Evolutionary conservation across 2,888 invertebrate genomes (phyloP).

Genomic region (Tetheella fluctuosa): DNA sequence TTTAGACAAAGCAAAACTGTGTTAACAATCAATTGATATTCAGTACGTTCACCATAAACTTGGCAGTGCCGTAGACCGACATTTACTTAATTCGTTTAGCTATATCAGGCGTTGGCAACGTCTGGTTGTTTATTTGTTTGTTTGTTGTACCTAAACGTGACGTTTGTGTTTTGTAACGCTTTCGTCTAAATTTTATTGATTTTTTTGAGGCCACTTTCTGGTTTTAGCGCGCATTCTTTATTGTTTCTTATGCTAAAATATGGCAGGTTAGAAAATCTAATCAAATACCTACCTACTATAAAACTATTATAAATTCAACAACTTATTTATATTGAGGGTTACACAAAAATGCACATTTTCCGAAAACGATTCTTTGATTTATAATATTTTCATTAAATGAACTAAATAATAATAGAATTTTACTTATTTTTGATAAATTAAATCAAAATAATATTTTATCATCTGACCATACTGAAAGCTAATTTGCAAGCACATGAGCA

Average conservation of each 20-base stretch:
- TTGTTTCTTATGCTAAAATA: not conserved
- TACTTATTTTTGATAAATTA: not conserved
- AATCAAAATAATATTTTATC: constrained; percentile 18
- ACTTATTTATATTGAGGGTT: no score
- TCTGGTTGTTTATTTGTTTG: constrained; percentile 54
- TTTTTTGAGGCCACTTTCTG: constrained; percentile 9
- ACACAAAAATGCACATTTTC: no score
- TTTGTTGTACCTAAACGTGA: constrained; percentile 49
- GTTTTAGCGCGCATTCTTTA: not conserved
- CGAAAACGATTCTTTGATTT: no score
- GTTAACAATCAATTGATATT: constrained; percentile 55
- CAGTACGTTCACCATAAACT: constrained; percentile 44
- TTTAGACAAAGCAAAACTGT: constrained; percentile 17
- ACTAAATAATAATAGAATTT: no score
- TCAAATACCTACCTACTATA: no score
- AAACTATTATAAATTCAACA: no score
- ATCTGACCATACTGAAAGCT: constrained; percentile 3
- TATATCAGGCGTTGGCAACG: constrained; percentile 38
- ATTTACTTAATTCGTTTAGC: constrained; percentile 44
- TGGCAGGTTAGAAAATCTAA: no score
- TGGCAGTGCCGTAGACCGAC: constrained; percentile 40
- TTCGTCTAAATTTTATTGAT: constrained; percentile 26
- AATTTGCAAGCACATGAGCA: constrained; percentile 13
- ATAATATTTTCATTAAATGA: no score
- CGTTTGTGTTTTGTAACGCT: constrained; percentile 36